Base-by-base conservation (phyloP, 2,888 invertebrate genomes). In the Melinaea menophilus region DNA sequence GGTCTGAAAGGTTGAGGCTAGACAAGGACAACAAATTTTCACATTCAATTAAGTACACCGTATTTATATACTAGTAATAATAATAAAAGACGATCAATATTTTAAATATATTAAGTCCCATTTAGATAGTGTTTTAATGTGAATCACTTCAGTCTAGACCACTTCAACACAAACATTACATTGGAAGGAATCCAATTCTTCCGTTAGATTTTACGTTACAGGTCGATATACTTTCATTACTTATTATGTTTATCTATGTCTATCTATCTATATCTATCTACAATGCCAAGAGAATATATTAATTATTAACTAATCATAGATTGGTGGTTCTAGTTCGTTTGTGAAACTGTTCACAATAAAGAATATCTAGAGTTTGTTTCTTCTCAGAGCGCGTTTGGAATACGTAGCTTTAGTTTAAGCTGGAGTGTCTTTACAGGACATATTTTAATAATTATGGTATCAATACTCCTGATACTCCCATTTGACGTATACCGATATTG, bases 181-280 rank as follows among this genome's bases (percentile, higher is more conserved):
- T 65, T 67, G 65, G 67, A 67, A 67, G 55, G 56, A 59, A 57
- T 65, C 67, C 67, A 67, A 67, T 56, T 63, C 59, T 59, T 60
- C 67, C 58, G 65, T 59, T 67, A 55, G 63, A 54, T 61, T 34
- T 57, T 46, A 59, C 22, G 37, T 54, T 56, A 59, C 46, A 56
- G 41, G 41, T 51, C 22, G 35, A 22, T 45, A 45, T 56, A 48
- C 51, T 51, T 31, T 31, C 22, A 13, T 31, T 31, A 31, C 51
- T 9, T 5, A 22, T 46, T n/a, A n/a, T 46, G n/a, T n/a, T 46
- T n/a, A 48, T 12, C n/a, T 48, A 48, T 48, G 48, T n/a, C 48
- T 48, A 48, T 48, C 5, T 48, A 7, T 48, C 22, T 48, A 22
- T 22, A 22, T 22, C 22, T 22, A 22, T 22, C 22, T 22, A 22